Evolutionary conservation across 92 coral and sea anemone genomes (phyloP).

Genomic region (Paragorgia papillata): DNA sequence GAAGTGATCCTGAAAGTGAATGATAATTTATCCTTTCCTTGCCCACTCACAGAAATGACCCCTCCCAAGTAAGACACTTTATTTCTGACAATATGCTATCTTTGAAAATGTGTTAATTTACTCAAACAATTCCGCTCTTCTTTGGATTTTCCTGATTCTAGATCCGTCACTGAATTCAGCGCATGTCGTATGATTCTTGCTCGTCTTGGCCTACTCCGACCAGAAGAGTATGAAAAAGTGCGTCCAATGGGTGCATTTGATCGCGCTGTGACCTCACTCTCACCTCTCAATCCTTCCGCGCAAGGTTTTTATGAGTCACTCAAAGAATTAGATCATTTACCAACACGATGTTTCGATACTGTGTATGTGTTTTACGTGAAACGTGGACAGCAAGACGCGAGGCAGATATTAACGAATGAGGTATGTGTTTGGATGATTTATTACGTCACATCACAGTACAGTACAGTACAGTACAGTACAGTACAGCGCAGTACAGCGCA

Average conservation of each 20-base stretch:
- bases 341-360: conserved; percentile 90
- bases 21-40: conserved; percentile 66
- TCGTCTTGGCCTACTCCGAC: conserved; percentile 78
- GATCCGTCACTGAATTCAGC: conserved; percentile 74
- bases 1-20: conserved; percentile 59
- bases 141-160: no score
- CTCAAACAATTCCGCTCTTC: no score
- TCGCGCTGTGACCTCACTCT: conserved; percentile 58
- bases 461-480: conserved; percentile 10
- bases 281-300: conserved; percentile 68
- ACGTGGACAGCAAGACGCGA: conserved; percentile 81
- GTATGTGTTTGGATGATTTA: conserved; percentile 13
- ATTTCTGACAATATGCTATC: no score
- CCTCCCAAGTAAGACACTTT: conserved; percentile 79
- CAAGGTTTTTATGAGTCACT: conserved; percentile 75
- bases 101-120: no score
- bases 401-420: conserved; percentile 76
- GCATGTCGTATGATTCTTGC: conserved; percentile 87
- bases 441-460: neutral
- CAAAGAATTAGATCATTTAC: conserved; percentile 71
- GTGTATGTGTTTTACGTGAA: conserved; percentile 90
- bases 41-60: conserved; percentile 74
- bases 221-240: conserved; percentile 87
- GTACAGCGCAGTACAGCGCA: conserved; percentile 3
- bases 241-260: conserved; percentile 75